Evolutionary conservation across 2,888 invertebrate genomes (phyloP).

Genomic region (Thecophora atra): DNA sequence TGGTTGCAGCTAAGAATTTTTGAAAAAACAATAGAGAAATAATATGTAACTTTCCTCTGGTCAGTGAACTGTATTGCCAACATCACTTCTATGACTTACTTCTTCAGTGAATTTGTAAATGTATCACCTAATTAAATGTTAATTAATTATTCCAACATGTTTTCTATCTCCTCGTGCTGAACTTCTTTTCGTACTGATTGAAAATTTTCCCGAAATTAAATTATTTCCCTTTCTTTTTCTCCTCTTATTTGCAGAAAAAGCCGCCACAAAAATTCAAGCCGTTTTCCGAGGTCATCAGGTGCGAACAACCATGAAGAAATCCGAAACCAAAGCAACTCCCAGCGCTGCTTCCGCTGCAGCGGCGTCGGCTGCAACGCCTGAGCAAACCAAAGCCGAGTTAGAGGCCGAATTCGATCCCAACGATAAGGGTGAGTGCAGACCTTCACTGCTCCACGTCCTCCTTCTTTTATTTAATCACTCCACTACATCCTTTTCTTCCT

Average conservation of each 20-base stretch:
- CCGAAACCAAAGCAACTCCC: constrained; percentile 65
- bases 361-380: constrained; percentile 57
- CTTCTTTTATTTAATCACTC: not conserved
- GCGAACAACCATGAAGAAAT: constrained; percentile 79
- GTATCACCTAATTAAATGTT: not conserved
- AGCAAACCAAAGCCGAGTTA: constrained; percentile 75
- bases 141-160: not conserved
- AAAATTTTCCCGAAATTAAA: not conserved
- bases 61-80: no score
- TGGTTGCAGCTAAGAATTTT: not conserved
- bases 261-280: constrained; percentile 90
- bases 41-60: no score
- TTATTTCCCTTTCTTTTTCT: not conserved
- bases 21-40: not conserved
- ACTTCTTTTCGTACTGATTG: not conserved
- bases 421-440: constrained; percentile 74
- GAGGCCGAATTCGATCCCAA: constrained; percentile 83
- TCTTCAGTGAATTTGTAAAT: not conserved
- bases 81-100: no score
- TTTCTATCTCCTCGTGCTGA: not conserved
- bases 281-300: constrained; percentile 85
- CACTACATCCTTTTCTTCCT: not conserved
- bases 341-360: constrained; percentile 48
- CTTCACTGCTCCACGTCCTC: not conserved
- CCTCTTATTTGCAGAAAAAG: constrained; percentile 65